phyloP scores from a whole-genome alignment of 2,113 vertebrate genomes.

The Morone saxatilis region DNA sequence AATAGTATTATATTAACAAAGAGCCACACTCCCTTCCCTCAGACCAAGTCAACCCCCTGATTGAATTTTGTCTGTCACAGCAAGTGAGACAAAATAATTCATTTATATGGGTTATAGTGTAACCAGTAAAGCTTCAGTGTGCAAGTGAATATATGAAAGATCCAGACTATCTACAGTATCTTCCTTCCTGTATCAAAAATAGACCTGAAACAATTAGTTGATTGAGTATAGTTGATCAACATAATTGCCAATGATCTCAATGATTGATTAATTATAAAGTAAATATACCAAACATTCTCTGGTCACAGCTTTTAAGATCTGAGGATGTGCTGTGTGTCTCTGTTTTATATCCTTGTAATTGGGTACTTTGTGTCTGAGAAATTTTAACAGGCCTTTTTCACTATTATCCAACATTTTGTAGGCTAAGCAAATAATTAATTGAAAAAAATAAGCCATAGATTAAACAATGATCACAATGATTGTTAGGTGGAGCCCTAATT shows the following conservation, averaged over 20 bases:
- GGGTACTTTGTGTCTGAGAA: background rate
- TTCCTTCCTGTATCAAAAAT: background rate
- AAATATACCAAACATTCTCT: background rate
- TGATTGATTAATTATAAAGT: background rate
- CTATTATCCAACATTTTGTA: background rate
- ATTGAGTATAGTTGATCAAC: background rate
- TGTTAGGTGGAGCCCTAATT: background rate
- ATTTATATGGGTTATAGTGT: background rate
- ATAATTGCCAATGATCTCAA: background rate
- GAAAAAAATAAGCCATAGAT: background rate
- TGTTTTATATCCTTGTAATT: background rate
- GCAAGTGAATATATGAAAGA: background rate
- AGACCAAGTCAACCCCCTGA: conserved; percentile 11
- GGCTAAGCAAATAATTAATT: background rate
- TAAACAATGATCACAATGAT: background rate
- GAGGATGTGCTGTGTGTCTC: background rate
- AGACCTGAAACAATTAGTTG: background rate
- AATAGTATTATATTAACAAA: conserved; percentile 50
- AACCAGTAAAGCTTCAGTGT: background rate
- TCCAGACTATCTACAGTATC: background rate
- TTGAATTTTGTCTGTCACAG: background rate
- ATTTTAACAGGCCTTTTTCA: background rate
- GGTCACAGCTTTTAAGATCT: background rate
- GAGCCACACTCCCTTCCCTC: background rate
- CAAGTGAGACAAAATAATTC: background rate